Conservation (phyloP, 2,113 vertebrate species). For the Danionella cerebrum region DNA sequence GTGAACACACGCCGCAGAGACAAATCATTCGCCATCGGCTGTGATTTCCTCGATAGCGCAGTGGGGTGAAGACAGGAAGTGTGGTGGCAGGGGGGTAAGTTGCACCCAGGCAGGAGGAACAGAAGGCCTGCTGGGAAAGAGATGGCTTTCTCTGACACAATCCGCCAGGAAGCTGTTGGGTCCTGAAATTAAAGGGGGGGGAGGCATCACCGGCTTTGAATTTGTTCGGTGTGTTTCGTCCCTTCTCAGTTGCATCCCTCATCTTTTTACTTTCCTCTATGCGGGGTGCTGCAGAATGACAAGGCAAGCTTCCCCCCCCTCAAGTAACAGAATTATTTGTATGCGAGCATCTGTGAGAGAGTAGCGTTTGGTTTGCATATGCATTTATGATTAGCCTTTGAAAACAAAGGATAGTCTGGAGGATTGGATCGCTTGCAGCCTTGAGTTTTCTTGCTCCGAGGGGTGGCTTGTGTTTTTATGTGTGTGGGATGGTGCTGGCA, state of each 20-base stretch:
- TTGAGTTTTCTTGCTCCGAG: conserved; percentile 12
- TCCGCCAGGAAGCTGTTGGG: conserved; percentile 51
- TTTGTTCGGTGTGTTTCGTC: conserved; percentile 44
- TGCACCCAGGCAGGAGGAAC: conserved; percentile 49
- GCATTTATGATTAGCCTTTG: neutral
- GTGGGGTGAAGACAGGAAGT: conserved; percentile 52
- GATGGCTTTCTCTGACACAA: conserved; percentile 67
- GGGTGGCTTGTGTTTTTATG: neutral
- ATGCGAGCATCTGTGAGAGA: neutral
- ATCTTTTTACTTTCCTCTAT: neutral
- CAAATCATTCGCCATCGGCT: conserved; percentile 56
- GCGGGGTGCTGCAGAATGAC: conserved; percentile 13
- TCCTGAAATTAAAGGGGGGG: conserved; percentile 59
- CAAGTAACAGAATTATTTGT: neutral
- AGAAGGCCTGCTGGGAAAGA: conserved; percentile 62
- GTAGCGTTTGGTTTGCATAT: conserved; percentile 3
- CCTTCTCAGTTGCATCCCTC: neutral
- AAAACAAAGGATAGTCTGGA: neutral
- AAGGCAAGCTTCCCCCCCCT: neutral
- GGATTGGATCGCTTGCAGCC: neutral
- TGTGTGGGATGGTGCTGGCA: conserved; percentile 43
- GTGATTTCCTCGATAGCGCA: conserved; percentile 63
- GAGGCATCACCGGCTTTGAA: neutral
- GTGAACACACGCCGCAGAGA: conserved; percentile 55
- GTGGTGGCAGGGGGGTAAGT: conserved; percentile 45